Percentiles rank a stretch among this genome's conserved stretches.
Evolutionary conservation across 2,113 vertebrate genomes (phyloP).

Genomic region (Coturnix japonica): DNA sequence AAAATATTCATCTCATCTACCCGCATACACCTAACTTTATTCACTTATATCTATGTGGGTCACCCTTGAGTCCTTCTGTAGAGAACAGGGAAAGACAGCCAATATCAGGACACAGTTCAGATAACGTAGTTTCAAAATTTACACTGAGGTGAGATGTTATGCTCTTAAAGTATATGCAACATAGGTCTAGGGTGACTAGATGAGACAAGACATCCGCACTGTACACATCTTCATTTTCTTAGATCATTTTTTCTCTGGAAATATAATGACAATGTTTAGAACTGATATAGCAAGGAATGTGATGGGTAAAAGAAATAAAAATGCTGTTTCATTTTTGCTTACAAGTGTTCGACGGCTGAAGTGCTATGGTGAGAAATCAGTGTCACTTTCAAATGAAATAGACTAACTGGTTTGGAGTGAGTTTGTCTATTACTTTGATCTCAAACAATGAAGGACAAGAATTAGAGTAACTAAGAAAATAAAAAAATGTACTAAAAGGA

Average conservation of each 20-base stretch:
- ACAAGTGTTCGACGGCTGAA: not conserved
- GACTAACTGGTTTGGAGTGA: not conserved
- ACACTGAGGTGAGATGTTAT: not conserved
- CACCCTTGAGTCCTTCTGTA: not conserved
- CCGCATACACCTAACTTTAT: not conserved
- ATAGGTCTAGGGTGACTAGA: not conserved
- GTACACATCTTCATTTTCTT: not conserved
- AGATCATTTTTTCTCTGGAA: not conserved
- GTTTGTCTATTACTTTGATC: not conserved
- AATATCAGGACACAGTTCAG: not conserved
- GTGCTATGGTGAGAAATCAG: not conserved
- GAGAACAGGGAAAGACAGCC: not conserved
- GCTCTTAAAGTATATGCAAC: not conserved
- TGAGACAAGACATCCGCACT: not conserved
- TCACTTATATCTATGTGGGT: not conserved
- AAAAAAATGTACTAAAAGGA: not conserved
- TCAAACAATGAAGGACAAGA: not conserved
- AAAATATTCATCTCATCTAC: not conserved
- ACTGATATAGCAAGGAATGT: not conserved
- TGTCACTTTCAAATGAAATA: not conserved
- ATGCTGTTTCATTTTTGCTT: not conserved
- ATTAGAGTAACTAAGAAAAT: not conserved
- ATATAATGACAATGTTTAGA: not conserved
- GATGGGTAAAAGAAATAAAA: not conserved
- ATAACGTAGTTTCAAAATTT: not conserved